A percentile compares a stretch with the other conserved stretches of the same genome.
Evolutionary conservation across 2,888 invertebrate species (phyloP).

Genomic region (Apodemia hepburni): DNA sequence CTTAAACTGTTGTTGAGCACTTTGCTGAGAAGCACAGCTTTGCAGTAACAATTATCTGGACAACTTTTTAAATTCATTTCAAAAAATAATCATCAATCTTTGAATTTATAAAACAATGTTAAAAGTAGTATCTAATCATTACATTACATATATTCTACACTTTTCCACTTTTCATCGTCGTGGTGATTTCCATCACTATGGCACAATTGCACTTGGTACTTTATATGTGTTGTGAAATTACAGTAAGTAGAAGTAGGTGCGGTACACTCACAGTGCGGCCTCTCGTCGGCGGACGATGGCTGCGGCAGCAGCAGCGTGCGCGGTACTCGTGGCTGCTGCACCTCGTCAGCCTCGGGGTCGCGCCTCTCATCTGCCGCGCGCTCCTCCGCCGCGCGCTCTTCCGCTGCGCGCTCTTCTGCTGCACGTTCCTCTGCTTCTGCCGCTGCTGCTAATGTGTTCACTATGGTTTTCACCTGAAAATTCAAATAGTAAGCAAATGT

Average conservation of each 20-base stretch:
- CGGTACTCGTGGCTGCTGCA: conserved; percentile 56
- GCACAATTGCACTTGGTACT: too few relatives aligned
- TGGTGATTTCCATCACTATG: too few relatives aligned
- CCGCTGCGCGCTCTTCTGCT: background rate
- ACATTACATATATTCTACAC: too few relatives aligned
- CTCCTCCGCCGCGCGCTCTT: conserved; percentile 49
- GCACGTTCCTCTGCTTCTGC: conserved; percentile 56
- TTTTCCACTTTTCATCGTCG: too few relatives aligned
- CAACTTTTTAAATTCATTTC: too few relatives aligned
- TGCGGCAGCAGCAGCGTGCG: conserved; percentile 80
- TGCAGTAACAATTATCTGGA: too few relatives aligned
- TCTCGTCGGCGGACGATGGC: conserved; percentile 80
- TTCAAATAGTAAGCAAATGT: too few relatives aligned
- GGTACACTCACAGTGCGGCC: conserved; percentile 88
- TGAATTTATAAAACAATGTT: background rate
- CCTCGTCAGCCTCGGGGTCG: conserved; percentile 45
- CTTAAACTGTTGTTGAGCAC: too few relatives aligned
- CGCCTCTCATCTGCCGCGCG: conserved; percentile 45
- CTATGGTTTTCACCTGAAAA: conserved; percentile 66
- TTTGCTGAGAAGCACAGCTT: too few relatives aligned
- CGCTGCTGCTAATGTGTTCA: conserved; percentile 67
- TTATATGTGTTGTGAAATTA: too few relatives aligned
- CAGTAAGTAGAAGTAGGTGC: too few relatives aligned
- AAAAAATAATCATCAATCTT: too few relatives aligned
- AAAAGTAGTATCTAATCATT: background rate